phyloP scores from a whole-genome alignment of 1,140 invertebrate genomes.

The Cherax destructor region DNA sequence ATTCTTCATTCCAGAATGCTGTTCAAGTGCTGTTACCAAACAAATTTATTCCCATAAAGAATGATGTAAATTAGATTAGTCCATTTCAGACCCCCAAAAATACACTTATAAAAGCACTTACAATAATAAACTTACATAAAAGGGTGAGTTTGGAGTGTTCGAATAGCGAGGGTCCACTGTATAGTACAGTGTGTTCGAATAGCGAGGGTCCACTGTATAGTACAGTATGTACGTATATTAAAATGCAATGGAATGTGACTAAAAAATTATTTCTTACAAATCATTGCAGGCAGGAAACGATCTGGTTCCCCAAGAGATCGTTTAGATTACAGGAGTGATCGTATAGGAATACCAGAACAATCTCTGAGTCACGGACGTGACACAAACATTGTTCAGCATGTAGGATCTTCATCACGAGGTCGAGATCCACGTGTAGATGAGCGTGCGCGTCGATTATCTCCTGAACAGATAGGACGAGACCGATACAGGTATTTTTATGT shows the following conservation, averaged over 20 bases:
- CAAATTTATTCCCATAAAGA: too few species aligned
- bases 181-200: too few species aligned
- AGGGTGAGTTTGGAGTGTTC: too few species aligned
- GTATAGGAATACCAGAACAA: conserved; percentile 32
- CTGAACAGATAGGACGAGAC: conserved; percentile 45
- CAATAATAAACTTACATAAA: too few species aligned
- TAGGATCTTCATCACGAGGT: conserved; percentile 21
- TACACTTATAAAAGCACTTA: too few species aligned
- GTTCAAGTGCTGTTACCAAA: too few species aligned
- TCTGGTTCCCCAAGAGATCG: conserved; percentile 48
- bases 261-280: background rate
- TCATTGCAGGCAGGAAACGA: conserved; percentile 45
- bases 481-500: conserved; percentile 32
- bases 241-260: background rate
- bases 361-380: conserved; percentile 53
- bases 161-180: too few species aligned
- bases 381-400: conserved; percentile 11
- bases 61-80: too few species aligned
- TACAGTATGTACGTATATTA: too few species aligned
- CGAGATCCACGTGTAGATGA: conserved; percentile 54
- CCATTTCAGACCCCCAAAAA: too few species aligned
- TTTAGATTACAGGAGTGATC: conserved; percentile 36
- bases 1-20: too few species aligned
- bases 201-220: too few species aligned
- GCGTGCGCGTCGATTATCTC: conserved; percentile 28